These are phyloP conservation scores for Pandemis cinnamomeana DNA, from an alignment of 2,888 invertebrate genomes.

Conservation along the genomic window DNA sequence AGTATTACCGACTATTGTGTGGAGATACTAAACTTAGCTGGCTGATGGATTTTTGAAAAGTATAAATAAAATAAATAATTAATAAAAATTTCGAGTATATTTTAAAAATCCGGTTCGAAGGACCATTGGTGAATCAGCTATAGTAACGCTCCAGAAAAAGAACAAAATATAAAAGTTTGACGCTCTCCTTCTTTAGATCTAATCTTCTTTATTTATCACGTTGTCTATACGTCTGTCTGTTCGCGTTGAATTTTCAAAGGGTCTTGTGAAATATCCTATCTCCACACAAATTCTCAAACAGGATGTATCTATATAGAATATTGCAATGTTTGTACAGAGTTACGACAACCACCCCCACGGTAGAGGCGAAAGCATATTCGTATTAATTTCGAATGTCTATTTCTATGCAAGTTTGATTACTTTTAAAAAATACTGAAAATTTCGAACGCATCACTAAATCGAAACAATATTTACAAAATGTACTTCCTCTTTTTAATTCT, in stretches of 20 bases:
- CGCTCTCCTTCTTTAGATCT: neutral
- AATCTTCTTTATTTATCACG: neutral
- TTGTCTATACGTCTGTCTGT: neutral
- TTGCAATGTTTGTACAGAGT: conserved; percentile 45
- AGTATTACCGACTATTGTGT: conserved; percentile 35
- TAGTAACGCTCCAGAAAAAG: neutral
- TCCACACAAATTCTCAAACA: conserved; percentile 23
- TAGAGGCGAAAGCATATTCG: conserved; percentile 64
- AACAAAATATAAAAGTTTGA: neutral
- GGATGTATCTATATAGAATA: conserved; percentile 42
- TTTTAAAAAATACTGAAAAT: neutral
- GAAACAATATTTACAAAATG: too few relatives aligned
- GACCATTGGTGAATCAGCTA: neutral
- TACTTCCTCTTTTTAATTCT: neutral
- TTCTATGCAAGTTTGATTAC: conserved; percentile 46
- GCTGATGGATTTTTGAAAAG: neutral
- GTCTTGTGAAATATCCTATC: conserved; percentile 6
- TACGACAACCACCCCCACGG: conserved; percentile 48
- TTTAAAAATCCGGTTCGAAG: conserved; percentile 1
- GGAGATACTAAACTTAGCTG: neutral
- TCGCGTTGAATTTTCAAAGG: neutral
- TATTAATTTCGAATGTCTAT: conserved; percentile 41
- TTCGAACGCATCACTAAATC: neutral
- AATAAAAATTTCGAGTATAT: neutral
- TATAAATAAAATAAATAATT: neutral